Conservation (phyloP, 2,797 vertebrate genomes). For the Furcifer pardalis region DNA sequence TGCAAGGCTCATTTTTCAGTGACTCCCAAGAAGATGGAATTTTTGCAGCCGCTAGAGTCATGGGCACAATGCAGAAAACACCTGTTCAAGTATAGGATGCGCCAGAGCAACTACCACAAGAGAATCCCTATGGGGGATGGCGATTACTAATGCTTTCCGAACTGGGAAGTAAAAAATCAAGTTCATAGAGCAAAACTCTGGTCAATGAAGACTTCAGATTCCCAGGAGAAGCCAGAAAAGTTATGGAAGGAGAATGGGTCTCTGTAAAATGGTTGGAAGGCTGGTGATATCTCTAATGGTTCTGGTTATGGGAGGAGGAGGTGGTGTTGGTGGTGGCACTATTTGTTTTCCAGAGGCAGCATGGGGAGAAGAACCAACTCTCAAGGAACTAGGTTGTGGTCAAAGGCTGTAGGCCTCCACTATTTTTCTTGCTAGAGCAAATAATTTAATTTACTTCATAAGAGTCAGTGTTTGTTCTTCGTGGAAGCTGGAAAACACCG, state of each 20-base stretch:
- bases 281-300: too few relatives aligned
- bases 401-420: background rate
- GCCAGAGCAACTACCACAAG: background rate
- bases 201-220: background rate
- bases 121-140: background rate
- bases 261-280: too few relatives aligned
- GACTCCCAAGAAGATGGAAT: background rate
- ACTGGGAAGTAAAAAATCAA: background rate
- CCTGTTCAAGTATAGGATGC: fast-evolving
- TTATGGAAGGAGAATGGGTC: too few relatives aligned
- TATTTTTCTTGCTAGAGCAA: background rate
- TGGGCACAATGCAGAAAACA: background rate
- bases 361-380: background rate
- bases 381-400: background rate
- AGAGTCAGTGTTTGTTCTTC: background rate
- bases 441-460: background rate
- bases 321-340: too few relatives aligned
- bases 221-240: too few relatives aligned
- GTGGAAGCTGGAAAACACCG: background rate
- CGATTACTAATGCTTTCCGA: background rate
- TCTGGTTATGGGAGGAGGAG: too few relatives aligned
- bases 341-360: too few relatives aligned
- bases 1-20: background rate
- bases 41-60: too few relatives aligned
- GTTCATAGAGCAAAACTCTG: background rate